A percentile compares a stretch with the other conserved stretches of the same genome.
Evolutionary conservation across 2,888 invertebrate genomes (phyloP).

Genomic region (Alviniconcha strummeri): DNA sequence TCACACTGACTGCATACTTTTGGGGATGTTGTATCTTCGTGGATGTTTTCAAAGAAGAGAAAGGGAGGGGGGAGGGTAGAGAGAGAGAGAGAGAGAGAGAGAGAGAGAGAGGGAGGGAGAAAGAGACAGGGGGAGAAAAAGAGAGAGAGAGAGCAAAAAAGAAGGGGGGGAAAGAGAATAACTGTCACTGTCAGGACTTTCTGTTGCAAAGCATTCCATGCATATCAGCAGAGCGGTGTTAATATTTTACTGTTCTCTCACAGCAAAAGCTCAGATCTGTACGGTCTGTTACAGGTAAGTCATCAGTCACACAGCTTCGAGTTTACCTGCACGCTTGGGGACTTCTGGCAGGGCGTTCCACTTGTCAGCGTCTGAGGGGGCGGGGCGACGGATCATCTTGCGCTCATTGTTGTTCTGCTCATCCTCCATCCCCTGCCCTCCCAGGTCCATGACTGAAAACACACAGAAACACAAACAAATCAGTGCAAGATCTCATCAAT

Average conservation of each 20-base stretch:
- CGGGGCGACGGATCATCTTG: conserved; percentile 7
- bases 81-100: conserved; percentile 35
- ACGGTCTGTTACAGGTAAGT: no score
- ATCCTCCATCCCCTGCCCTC: conserved; percentile 6
- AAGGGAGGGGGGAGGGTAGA: background rate
- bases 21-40: no score
- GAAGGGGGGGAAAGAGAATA: background rate
- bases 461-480: no score
- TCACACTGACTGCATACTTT: no score
- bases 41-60: background rate
- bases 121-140: background rate
- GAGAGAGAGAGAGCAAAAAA: background rate
- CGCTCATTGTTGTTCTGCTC: conserved; percentile 8
- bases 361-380: conserved; percentile 1
- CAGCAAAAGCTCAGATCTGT: no score
- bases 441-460: conserved; percentile 21
- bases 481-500: no score
- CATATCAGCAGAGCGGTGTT: background rate
- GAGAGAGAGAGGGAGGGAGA: conserved; percentile 29
- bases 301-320: no score
- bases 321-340: conserved; percentile 31
- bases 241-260: no score
- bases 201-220: background rate
- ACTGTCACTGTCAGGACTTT: background rate
- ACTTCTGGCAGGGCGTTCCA: conserved; percentile 12